Conservation (phyloP, 2,888 invertebrate species). For the Choreutis nemorana region DNA sequence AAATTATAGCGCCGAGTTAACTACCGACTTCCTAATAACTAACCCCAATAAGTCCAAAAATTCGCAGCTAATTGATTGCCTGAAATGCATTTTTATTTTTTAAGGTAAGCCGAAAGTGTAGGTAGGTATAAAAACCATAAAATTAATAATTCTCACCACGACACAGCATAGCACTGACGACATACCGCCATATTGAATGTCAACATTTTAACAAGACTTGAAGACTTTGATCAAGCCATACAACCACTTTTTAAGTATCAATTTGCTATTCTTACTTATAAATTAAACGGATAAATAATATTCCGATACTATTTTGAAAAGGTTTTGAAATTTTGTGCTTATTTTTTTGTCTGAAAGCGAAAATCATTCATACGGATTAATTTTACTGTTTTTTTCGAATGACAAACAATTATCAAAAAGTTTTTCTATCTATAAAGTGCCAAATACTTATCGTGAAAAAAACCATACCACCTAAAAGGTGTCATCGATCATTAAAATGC, state of each 20-base stretch:
- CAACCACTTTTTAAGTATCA: slow-evolving; percentile 17
- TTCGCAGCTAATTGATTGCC: slow-evolving; percentile 15
- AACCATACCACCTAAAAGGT: too few species aligned
- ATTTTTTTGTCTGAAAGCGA: slow-evolving; percentile 51
- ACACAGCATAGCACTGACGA: slow-evolving; percentile 96
- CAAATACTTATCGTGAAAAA: too few species aligned
- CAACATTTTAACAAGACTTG: slow-evolving; percentile 70
- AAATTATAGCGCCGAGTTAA: slow-evolving; percentile 36
- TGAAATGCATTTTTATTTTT: slow-evolving; percentile 15
- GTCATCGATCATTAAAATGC: too few species aligned
- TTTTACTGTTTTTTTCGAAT: slow-evolving; percentile 33
- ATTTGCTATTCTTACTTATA: slow-evolving; percentile 1
- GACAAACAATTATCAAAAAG: too few species aligned
- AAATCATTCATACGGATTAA: slow-evolving; percentile 36
- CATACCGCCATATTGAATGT: slow-evolving; percentile 96
- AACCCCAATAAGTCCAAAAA: slow-evolving; percentile 20
- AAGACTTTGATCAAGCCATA: slow-evolving; percentile 43
- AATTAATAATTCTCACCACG: slow-evolving; percentile 82
- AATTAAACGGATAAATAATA: slow-evolving; percentile 8
- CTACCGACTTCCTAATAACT: slow-evolving; percentile 13
- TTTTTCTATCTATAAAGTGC: too few species aligned
- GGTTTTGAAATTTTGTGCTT: slow-evolving; percentile 53
- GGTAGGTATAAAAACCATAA: slow-evolving; percentile 30
- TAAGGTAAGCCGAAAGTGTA: slow-evolving; percentile 24
- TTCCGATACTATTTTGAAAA: slow-evolving; percentile 7